Percentiles rank a stretch among this genome's conserved stretches.
phyloP scores from a whole-genome alignment of 1,140 invertebrate species.

The Manduca sexta region DNA sequence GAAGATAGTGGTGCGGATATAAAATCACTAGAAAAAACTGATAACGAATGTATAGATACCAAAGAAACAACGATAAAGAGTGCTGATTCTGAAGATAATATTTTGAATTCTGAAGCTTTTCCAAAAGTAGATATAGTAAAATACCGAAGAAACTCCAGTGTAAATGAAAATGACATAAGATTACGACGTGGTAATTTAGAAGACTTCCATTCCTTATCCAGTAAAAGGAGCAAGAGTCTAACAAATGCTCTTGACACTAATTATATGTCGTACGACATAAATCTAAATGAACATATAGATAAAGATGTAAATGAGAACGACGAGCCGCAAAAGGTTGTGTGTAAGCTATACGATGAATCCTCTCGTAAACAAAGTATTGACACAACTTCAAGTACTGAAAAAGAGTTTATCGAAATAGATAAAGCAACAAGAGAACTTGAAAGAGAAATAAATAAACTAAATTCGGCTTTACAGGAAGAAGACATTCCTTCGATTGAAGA shows the following conservation, averaged over 20 bases:
- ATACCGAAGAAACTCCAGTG: conserved; percentile 64
- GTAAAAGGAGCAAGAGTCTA: conserved; percentile 61
- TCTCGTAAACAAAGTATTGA: conserved; percentile 54
- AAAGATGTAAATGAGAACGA: conserved; percentile 52
- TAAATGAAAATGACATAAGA: conserved; percentile 61
- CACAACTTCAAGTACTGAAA: conserved; percentile 61
- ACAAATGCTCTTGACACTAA: conserved; percentile 44
- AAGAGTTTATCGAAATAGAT: conserved; percentile 68
- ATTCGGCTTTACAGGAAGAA: conserved; percentile 54
- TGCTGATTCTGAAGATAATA: conserved; percentile 44
- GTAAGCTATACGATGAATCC: conserved; percentile 51
- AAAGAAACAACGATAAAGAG: conserved; percentile 14
- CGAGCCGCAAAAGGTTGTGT: conserved; percentile 54
- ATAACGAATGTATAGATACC: conserved; percentile 8
- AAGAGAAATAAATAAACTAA: conserved; percentile 62
- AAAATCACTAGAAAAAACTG: conserved; percentile 10
- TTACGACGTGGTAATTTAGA: conserved; percentile 59
- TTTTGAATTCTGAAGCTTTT: conserved; percentile 40
- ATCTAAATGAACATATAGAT: conserved; percentile 45
- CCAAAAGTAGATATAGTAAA: conserved; percentile 55
- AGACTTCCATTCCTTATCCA: conserved; percentile 49
- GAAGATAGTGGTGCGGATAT: conserved; percentile 6
- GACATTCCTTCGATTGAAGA: conserved; percentile 32
- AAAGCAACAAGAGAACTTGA: conserved; percentile 60
- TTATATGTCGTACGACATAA: conserved; percentile 50